Conservation (phyloP, 2,113 vertebrate species). For the Silurus glanis region DNA sequence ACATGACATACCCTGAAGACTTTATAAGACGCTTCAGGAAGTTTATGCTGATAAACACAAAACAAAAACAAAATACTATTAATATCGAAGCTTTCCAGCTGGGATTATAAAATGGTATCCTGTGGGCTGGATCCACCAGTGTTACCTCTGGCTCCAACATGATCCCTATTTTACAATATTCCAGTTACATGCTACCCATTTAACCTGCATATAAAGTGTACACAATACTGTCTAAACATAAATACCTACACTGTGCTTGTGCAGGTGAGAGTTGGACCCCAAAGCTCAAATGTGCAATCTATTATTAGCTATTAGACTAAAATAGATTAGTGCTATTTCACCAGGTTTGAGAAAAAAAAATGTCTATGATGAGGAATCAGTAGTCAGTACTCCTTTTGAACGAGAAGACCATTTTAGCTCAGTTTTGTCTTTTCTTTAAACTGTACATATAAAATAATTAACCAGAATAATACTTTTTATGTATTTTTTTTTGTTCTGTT, state of each 20-base stretch:
- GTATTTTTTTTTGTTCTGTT: neutral
- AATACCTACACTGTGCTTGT: neutral
- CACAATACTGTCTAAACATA: neutral
- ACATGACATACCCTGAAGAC: constrained; percentile 30
- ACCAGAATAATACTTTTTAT: neutral
- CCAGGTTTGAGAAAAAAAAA: neutral
- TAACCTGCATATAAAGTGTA: neutral
- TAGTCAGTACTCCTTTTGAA: neutral
- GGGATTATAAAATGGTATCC: neutral
- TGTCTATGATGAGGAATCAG: neutral
- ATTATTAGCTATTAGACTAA: neutral
- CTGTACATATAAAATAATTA: neutral
- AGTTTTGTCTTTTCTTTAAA: neutral
- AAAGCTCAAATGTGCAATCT: neutral
- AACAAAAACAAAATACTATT: constrained; percentile 25
- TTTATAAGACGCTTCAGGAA: constrained; percentile 5
- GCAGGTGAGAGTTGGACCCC: neutral
- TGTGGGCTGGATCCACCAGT: neutral
- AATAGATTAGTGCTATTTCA: neutral
- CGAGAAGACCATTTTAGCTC: neutral
- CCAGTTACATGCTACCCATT: neutral
- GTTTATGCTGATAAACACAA: constrained; percentile 20
- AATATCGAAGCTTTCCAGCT: neutral
- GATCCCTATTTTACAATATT: neutral
- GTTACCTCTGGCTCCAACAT: neutral